Evolutionary conservation across 1,140 invertebrate genomes (phyloP), one percentile per base, ranked within the genome.

Genomic region (Bursaphelenchus mucronatus): DNA sequence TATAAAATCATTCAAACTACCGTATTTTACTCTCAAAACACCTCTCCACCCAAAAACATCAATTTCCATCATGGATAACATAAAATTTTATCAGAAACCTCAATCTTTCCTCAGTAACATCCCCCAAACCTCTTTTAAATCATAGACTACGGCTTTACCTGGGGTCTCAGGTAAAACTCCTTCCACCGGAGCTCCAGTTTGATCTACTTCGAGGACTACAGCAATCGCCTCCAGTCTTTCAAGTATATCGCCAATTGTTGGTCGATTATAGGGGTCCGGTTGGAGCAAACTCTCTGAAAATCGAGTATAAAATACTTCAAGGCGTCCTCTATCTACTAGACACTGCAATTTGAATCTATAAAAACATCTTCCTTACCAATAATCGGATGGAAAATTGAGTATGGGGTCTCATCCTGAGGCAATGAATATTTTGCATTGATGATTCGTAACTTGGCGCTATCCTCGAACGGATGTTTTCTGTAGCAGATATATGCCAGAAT

Each of bases 391-490:
- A 95, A 90, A 80, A 90, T 89, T 62, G 87, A 85, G 79, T 89
- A 90, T 71, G 88, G 86, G 61, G 87, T 86, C 83, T 94, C 90
- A 62, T 87, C 86, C 15, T 87, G 86, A 65, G 93, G 89, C 52
- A 94, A 86, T 52, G 85, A 87, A 82, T 91, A 97, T 80, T 97
- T 98, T 66, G 89, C 94, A 86, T 98, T 98, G 8, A 97, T 86
- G 70, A 98, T 97, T 50, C 84, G 87, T 66, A 99, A 82, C 82
- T 98, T 98, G 44, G 94, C 94, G 7, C 87, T 87, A 84, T 98
- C 96, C 81, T 96, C 92, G 83, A 95, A 99, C 9, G 96, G 96
- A 86, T 99, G 96, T 68, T 88, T 87, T 82, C 90, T 88, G 82
- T 89, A 97, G 81, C 93, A 93, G 10, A 99, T 83, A 40, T 89